These are phyloP conservation scores for Phengaris arion DNA, from an alignment of 2,888 invertebrate genomes.

Conservation along the genomic window DNA sequence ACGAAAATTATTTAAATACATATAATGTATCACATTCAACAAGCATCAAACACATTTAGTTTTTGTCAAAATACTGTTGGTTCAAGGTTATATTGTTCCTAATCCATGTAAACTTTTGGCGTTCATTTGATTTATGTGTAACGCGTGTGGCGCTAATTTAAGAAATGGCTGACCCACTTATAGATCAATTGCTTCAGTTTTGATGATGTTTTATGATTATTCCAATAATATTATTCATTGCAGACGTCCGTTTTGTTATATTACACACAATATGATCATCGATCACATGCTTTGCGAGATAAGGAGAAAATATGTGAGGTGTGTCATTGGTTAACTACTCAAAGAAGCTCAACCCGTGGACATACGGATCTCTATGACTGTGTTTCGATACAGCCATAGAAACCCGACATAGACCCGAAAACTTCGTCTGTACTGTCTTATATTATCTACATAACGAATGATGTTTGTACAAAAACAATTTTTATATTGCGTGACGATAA, in stretches of 20 bases:
- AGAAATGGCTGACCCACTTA: constrained; percentile 36
- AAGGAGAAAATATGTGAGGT: background rate
- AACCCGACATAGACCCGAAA: too few relatives aligned
- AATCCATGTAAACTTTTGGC: constrained; percentile 24
- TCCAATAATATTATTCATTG: background rate
- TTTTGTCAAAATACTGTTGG: constrained; percentile 20
- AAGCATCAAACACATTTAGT: background rate
- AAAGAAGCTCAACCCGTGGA: too few relatives aligned
- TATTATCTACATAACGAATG: too few relatives aligned
- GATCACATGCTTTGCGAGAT: background rate
- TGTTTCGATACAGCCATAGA: too few relatives aligned
- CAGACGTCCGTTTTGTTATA: background rate
- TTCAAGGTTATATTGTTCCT: constrained; percentile 21
- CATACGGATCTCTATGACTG: too few relatives aligned
- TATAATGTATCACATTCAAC: background rate
- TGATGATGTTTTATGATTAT: constrained; percentile 15
- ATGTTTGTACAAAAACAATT: too few relatives aligned
- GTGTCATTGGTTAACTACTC: background rate
- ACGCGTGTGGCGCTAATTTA: constrained; percentile 38
- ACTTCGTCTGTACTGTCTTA: too few relatives aligned
- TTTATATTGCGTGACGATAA: too few relatives aligned
- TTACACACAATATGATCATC: background rate
- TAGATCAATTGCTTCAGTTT: constrained; percentile 34
- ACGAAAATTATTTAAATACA: too few relatives aligned
- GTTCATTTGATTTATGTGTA: constrained; percentile 34